Conservation (phyloP, 2,888 invertebrate genomes). For the Aphidius colemani region DNA sequence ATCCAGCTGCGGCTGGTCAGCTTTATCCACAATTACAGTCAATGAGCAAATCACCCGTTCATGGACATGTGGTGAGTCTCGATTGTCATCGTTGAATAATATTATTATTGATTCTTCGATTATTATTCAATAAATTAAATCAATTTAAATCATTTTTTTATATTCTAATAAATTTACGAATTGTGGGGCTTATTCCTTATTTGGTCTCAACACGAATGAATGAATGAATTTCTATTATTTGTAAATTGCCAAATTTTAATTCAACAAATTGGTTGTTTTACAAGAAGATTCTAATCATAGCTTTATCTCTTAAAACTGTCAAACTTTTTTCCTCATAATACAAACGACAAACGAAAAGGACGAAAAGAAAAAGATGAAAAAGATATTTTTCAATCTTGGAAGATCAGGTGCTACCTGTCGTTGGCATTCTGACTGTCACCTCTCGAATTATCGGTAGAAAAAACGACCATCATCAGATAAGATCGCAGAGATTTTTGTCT, state of each 20-base stretch:
- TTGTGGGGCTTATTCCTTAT: too few relatives aligned
- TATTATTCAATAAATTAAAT: too few relatives aligned
- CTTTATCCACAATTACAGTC: slow-evolving; percentile 59
- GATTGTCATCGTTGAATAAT: slow-evolving; percentile 43
- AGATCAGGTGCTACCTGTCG: slow-evolving; percentile 48
- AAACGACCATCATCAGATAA: slow-evolving; percentile 22
- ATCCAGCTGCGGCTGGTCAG: slow-evolving; percentile 60
- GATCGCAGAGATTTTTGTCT: slow-evolving; percentile 32
- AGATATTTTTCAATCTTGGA: slow-evolving; percentile 33
- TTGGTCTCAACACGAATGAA: too few relatives aligned
- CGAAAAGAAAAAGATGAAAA: slow-evolving; percentile 10
- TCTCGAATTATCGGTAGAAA: background rate
- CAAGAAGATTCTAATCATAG: too few relatives aligned
- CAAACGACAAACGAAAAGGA: slow-evolving; percentile 6
- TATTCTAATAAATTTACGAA: too few relatives aligned
- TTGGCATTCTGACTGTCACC: slow-evolving; percentile 22
- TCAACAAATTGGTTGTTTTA: too few relatives aligned
- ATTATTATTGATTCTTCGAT: too few relatives aligned
- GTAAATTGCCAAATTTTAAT: too few relatives aligned
- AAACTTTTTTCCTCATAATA: background rate
- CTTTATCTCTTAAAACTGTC: too few relatives aligned
- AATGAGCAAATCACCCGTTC: slow-evolving; percentile 57
- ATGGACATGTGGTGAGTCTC: slow-evolving; percentile 59
- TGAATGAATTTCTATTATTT: too few relatives aligned
- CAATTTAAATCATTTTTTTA: too few relatives aligned